Conservation (phyloP, 2,113 vertebrate species). For the Pachyramphus minor region DNA sequence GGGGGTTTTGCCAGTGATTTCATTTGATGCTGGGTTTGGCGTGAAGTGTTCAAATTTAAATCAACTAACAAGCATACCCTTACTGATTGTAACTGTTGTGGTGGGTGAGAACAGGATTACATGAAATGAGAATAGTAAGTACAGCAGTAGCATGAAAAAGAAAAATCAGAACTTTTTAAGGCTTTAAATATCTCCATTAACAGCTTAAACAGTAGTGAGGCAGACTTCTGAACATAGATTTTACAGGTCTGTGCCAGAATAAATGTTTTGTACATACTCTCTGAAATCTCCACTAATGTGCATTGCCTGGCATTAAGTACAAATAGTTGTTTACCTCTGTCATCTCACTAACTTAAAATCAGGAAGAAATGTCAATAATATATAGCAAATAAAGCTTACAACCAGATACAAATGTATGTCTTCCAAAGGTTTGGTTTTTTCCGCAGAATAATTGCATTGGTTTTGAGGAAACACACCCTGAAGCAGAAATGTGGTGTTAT, state of each 20-base stretch:
- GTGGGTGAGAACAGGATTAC: neutral
- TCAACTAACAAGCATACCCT: neutral
- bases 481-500: neutral
- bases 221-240: neutral
- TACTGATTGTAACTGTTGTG: neutral
- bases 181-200: neutral
- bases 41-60: neutral
- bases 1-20: slow-evolving; percentile 27
- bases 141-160: neutral
- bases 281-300: neutral
- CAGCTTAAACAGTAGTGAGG: neutral
- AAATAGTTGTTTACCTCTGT: neutral
- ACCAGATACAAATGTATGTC: neutral
- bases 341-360: neutral
- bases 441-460: neutral
- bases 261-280: neutral
- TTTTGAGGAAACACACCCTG: neutral
- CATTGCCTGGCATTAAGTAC: neutral
- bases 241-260: neutral
- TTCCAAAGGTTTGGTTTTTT: neutral
- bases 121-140: neutral
- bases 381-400: neutral
- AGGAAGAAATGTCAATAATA: neutral
- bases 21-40: neutral
- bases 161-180: neutral